phyloP scores from a whole-genome alignment of 2,888 invertebrate genomes.

The Alcis repandata region DNA sequence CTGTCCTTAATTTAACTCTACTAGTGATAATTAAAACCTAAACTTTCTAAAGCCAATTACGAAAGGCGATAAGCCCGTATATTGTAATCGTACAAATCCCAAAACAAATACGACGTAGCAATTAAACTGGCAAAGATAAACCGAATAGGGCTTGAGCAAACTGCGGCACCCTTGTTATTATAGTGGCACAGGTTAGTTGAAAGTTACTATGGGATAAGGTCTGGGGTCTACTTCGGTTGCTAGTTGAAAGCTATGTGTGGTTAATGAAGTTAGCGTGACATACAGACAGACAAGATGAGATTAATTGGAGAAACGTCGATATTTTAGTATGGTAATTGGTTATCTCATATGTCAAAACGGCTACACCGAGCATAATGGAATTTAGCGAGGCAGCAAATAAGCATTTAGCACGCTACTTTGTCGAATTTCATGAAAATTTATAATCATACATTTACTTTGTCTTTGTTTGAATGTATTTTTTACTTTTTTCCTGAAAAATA shows the following conservation, averaged over 20 bases:
- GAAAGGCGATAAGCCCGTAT: constrained; percentile 24
- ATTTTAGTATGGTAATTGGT: too few species aligned
- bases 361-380: too few species aligned
- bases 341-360: too few species aligned
- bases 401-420: too few species aligned
- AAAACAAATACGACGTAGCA: constrained; percentile 45
- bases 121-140: constrained; percentile 47
- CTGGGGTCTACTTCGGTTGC: not conserved
- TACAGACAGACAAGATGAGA: too few species aligned
- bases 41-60: constrained; percentile 15
- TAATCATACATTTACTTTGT: too few species aligned
- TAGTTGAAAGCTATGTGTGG: not conserved
- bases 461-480: too few species aligned
- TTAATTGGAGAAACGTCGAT: too few species aligned
- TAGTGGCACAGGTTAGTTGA: constrained; percentile 26
- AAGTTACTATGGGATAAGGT: constrained; percentile 14
- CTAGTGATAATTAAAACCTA: constrained; percentile 10
- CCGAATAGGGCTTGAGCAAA: constrained; percentile 45
- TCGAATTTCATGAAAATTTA: too few species aligned
- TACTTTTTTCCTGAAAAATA: too few species aligned
- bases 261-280: too few species aligned
- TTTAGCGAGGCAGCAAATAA: too few species aligned
- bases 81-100: constrained; percentile 40
- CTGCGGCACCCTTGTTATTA: constrained; percentile 40
- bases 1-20: not conserved